Conservation (phyloP, 1,140 invertebrate species). For the Bilobella aurantiaca region DNA sequence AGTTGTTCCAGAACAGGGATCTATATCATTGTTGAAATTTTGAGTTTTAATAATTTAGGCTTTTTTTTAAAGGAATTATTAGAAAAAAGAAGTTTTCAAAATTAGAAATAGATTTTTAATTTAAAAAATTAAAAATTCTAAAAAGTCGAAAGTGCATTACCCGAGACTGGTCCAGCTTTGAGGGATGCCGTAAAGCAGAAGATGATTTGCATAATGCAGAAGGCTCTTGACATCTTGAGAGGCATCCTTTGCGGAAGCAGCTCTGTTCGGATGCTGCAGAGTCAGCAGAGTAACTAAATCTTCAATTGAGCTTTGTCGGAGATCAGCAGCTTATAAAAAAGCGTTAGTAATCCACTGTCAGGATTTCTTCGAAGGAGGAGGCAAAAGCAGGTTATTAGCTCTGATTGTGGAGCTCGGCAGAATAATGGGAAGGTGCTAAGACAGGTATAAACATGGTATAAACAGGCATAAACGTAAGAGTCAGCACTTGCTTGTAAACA, state of each 20-base stretch:
- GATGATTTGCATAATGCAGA: no score
- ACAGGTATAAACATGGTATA: no score
- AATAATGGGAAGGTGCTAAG: no score
- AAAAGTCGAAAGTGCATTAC: neutral
- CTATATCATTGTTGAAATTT: no score
- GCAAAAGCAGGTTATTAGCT: no score
- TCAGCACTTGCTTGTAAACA: no score
- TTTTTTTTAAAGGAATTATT: neutral
- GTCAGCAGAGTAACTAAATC: neutral
- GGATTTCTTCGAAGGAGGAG: neutral
- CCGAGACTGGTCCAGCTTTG: conserved; percentile 6
- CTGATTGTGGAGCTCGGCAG: no score
- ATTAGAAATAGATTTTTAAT: neutral
- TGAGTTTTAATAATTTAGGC: neutral
- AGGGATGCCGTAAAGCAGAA: no score
- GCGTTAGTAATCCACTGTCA: neutral
- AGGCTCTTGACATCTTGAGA: no score
- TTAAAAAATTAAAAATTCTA: neutral
- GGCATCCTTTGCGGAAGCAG: no score
- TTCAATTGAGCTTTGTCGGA: neutral
- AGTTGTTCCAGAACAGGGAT: conserved; percentile 41
- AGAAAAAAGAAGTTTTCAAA: neutral
- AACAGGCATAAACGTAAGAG: no score
- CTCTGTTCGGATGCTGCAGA: neutral
- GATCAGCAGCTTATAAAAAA: neutral